These are phyloP conservation scores for Trichonephila clavata DNA, from an alignment of 1,140 invertebrate species.

Conservation along the genomic window DNA sequence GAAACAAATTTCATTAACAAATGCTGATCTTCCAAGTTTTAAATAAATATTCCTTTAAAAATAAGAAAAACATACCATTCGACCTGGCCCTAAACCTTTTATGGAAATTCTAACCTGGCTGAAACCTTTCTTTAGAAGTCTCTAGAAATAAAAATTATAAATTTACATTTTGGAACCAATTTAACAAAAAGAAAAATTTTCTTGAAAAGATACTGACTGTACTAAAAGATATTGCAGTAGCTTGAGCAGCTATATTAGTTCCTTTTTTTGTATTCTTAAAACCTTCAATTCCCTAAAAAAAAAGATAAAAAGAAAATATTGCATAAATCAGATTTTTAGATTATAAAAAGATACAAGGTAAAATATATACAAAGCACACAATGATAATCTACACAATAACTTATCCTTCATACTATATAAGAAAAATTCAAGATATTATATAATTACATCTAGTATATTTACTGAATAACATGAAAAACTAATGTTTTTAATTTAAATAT, in stretches of 20 bases:
- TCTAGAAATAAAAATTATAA: slow-evolving; percentile 84
- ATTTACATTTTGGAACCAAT: background rate
- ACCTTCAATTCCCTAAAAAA: slow-evolving; percentile 92
- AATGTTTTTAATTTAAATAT: too few relatives aligned
- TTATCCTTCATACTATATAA: too few relatives aligned
- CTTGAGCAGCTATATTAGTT: slow-evolving; percentile 97
- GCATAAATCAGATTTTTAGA: too few relatives aligned
- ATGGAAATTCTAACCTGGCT: slow-evolving; percentile 89
- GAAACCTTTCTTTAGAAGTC: slow-evolving; percentile 87
- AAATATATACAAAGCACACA: too few relatives aligned
- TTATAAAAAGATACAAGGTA: too few relatives aligned
- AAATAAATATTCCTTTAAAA: background rate
- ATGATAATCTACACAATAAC: too few relatives aligned
- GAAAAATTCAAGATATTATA: too few relatives aligned
- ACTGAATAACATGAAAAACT: too few relatives aligned
- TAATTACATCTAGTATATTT: too few relatives aligned
- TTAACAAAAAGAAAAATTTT: background rate
- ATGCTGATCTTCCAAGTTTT: too few relatives aligned
- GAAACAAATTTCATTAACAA: too few relatives aligned
- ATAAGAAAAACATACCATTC: slow-evolving; percentile 86
- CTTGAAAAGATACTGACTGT: slow-evolving; percentile 82
- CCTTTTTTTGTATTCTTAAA: slow-evolving; percentile 97
- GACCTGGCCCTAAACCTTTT: slow-evolving; percentile 91
- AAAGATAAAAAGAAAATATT: background rate
- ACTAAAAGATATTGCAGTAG: slow-evolving; percentile 90